Evolutionary conservation across 2,888 invertebrate genomes (phyloP).

Genomic region (Ditylenchus weischeri): DNA sequence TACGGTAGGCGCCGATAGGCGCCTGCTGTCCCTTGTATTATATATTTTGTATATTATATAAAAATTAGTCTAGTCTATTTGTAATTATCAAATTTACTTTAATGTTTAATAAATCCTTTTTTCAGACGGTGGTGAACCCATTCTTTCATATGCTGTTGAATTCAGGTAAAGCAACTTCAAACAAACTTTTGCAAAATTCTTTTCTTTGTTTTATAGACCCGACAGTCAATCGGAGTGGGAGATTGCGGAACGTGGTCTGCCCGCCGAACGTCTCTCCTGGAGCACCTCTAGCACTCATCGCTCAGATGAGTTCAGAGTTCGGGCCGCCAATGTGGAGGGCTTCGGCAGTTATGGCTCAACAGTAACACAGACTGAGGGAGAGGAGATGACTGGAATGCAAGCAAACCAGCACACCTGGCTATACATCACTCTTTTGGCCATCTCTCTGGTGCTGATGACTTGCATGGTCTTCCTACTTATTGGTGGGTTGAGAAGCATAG

Average conservation of each 20-base stretch:
- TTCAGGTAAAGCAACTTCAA: constrained; percentile 28
- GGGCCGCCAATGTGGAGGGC: constrained; percentile 57
- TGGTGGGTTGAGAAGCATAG: too few relatives aligned
- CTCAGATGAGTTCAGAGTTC: constrained; percentile 45
- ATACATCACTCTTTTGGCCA: constrained; percentile 8
- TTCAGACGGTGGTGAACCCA: constrained; percentile 52
- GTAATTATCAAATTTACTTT: too few relatives aligned
- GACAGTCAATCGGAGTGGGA: constrained; percentile 56
- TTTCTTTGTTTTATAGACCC: constrained; percentile 23
- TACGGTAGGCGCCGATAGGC: too few relatives aligned
- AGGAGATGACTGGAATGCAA: constrained; percentile 1
- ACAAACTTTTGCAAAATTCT: neutral
- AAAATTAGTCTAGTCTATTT: too few relatives aligned
- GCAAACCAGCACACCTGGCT: neutral
- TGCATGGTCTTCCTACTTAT: neutral
- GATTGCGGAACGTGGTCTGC: constrained; percentile 55
- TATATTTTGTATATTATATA: too few relatives aligned
- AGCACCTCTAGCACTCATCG: neutral
- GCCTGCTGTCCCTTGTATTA: too few relatives aligned
- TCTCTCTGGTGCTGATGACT: constrained; percentile 13
- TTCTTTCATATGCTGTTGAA: constrained; percentile 54
- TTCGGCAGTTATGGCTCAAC: constrained; percentile 51
- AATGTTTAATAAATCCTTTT: too few relatives aligned
- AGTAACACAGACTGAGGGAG: constrained; percentile 4
- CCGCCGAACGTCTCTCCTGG: constrained; percentile 46